Conservation (phyloP, 2,888 invertebrate genomes). For the Bimastos eiseni region DNA sequence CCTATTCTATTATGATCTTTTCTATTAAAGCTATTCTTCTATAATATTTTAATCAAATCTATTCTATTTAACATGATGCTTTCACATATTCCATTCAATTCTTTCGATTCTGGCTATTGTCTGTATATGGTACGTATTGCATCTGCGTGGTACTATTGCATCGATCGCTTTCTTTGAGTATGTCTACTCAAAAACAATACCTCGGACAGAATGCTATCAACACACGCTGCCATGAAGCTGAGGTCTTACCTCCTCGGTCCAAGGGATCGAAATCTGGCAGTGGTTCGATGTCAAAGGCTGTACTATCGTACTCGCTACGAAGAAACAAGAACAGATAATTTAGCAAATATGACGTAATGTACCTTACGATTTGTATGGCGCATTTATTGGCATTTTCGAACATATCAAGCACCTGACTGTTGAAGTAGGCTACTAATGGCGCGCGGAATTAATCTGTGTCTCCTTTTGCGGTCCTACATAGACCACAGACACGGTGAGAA, state of each 20-base stretch:
- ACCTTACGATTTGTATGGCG: too few species aligned
- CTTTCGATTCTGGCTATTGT: too few species aligned
- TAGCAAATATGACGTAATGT: not conserved
- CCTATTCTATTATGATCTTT: not conserved
- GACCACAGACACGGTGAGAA: too few species aligned
- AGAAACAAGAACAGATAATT: not conserved
- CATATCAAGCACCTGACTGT: too few species aligned
- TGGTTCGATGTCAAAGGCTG: not conserved
- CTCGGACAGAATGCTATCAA: too few species aligned
- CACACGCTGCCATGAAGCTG: not conserved
- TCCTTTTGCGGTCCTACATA: too few species aligned
- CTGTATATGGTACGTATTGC: too few species aligned
- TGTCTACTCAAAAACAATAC: not conserved
- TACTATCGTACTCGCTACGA: not conserved
- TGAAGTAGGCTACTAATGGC: too few species aligned
- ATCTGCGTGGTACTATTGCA: not conserved
- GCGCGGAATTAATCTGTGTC: not conserved
- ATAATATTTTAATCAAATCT: not conserved
- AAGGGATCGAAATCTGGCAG: not conserved
- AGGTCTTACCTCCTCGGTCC: not conserved
- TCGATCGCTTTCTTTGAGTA: not conserved
- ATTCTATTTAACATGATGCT: too few species aligned
- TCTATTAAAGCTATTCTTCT: not conserved
- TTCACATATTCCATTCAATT: too few species aligned
- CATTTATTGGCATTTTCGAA: too few species aligned